Evolutionary conservation across 1,140 invertebrate species (phyloP), one percentile per base, ranked within the genome.

Genomic region (Atta colombica): DNA sequence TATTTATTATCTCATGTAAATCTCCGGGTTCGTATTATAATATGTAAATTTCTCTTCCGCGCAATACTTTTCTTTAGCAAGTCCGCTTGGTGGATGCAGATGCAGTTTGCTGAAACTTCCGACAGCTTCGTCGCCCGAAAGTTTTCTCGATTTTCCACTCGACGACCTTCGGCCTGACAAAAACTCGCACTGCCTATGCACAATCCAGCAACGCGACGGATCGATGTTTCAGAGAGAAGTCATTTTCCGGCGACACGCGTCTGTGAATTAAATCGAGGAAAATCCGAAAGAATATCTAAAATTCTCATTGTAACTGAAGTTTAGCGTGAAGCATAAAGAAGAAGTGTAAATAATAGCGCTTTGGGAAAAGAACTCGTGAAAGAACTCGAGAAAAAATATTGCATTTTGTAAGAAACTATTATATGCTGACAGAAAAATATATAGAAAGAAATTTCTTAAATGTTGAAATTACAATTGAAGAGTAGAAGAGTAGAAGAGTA

Each of bases 1-100:
- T 84, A 84, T 84, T 84, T 84, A 84, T 84, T 84, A 84, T 84
- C 80, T 69, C 55, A 63, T 75, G 69, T 84, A 84, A 84, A 84
- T 84, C 80, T 28, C 25, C 28, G 65, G 25, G 28, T 75, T 75
- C 28, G 58, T 55, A 84, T 84, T 84, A 84, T 84, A 84, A 84
- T 75, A 84, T 84, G 80, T 35, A 84, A 75, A 84, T 84, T 81
- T 81, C 28, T 31, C 25, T 74, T 84, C 69, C 58, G 28, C 69
- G 55, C 68, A 49, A 82, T 82, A 84, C 55, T 84, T 84, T 84
- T 75, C 80, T 84, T 81, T 84, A 75, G 72, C 80, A 75, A 84
- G 69, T 75, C 39, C 28, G 39, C 80, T 39, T 28, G 61, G 39
- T 60, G 53, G 55, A 84, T 75, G 80, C 58, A 75, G 80, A 84